Conservation (phyloP, 2,797 vertebrate genomes). For the Parauchenoglanis punctatus region DNA sequence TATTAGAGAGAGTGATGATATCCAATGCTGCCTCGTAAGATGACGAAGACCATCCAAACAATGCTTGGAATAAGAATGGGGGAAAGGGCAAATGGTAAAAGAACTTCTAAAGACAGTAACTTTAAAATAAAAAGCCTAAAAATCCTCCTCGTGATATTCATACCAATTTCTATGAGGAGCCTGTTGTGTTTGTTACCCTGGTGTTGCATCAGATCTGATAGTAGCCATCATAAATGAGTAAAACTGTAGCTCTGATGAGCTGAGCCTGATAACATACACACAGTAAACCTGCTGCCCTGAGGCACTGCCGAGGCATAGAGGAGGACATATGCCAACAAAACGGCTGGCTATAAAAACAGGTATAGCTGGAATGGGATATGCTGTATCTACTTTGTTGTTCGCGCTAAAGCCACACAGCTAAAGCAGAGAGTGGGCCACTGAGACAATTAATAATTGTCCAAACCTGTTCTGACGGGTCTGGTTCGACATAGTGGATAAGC, state of each 20-base stretch:
- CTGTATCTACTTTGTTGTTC: conserved; percentile 49
- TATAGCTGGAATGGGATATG: conserved; percentile 46
- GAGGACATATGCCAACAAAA: conserved; percentile 36
- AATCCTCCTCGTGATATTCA: background rate
- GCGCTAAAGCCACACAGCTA: conserved; percentile 67
- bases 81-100: conserved; percentile 1
- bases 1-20: conserved; percentile 94
- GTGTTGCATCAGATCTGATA: conserved; percentile 36
- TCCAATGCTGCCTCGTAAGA: conserved; percentile 99
- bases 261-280: conserved; percentile 37
- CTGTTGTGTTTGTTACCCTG: conserved; percentile 28
- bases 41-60: conserved; percentile 84
- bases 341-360: conserved; percentile 55
- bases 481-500: conserved; percentile 68
- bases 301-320: conserved; percentile 37
- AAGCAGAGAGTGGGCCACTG: conserved; percentile 64
- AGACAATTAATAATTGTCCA: conserved; percentile 80
- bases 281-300: conserved; percentile 40
- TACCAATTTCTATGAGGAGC: conserved; percentile 20
- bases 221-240: conserved; percentile 43
- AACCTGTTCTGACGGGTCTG: conserved; percentile 80
- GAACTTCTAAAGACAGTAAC: conserved; percentile 1
- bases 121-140: background rate
- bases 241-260: conserved; percentile 44
- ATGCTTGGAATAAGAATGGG: conserved; percentile 13